Percentiles rank a stretch among this genome's conserved stretches.
Evolutionary conservation across 2,888 invertebrate genomes (phyloP).

Genomic region (Nomada goodeniana): DNA sequence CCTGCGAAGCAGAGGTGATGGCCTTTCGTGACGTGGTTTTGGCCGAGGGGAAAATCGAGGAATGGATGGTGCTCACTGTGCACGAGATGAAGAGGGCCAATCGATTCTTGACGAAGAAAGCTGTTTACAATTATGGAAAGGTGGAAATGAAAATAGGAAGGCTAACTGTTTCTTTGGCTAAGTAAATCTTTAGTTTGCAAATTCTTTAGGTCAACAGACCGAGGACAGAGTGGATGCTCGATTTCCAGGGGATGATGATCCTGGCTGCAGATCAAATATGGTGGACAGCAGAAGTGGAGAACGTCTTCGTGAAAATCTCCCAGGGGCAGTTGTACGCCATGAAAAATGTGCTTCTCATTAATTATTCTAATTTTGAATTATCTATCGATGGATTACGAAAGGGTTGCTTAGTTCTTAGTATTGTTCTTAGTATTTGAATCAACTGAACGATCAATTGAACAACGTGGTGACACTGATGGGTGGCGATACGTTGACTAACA

Average conservation of each 20-base stretch:
- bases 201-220: slow-evolving; percentile 73
- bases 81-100: slow-evolving; percentile 94
- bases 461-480: slow-evolving; percentile 88
- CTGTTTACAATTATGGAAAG: slow-evolving; percentile 94
- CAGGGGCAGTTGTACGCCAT: slow-evolving; percentile 93
- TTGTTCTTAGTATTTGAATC: slow-evolving; percentile 87
- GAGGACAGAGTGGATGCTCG: slow-evolving; percentile 94
- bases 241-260: slow-evolving; percentile 95
- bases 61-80: slow-evolving; percentile 96
- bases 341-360: slow-evolving; percentile 88
- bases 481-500: slow-evolving; percentile 86
- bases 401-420: too few relatives aligned
- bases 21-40: slow-evolving; percentile 90
- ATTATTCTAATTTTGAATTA: background rate
- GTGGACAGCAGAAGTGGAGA: slow-evolving; percentile 98
- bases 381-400: background rate
- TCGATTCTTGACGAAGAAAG: slow-evolving; percentile 93
- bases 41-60: slow-evolving; percentile 94
- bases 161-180: too few relatives aligned
- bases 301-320: slow-evolving; percentile 91
- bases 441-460: slow-evolving; percentile 92
- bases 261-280: slow-evolving; percentile 95
- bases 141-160: slow-evolving; percentile 84
- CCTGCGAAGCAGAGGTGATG: slow-evolving; percentile 95
- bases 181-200: background rate